Conservation (phyloP, 2,888 invertebrate species). For the Poecilus cupreus region DNA sequence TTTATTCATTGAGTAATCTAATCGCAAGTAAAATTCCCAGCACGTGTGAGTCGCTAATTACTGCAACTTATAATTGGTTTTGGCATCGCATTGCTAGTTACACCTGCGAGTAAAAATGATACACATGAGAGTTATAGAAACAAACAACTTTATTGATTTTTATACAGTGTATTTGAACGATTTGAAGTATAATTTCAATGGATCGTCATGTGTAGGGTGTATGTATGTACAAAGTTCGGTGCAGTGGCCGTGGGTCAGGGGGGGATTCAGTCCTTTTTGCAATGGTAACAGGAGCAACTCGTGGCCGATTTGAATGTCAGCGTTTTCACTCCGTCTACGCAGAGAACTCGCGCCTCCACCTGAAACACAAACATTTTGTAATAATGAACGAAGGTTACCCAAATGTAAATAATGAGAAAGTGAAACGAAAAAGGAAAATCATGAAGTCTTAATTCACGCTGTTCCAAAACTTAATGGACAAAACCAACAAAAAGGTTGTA, state of each 20-base stretch:
- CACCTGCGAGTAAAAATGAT: constrained; percentile 32
- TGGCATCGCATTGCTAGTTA: background rate
- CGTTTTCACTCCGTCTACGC: constrained; percentile 85
- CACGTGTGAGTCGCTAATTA: constrained; percentile 21
- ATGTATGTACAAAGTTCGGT: constrained; percentile 50
- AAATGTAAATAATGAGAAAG: no score
- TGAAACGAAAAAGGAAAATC: no score
- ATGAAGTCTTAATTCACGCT: no score
- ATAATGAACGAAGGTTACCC: no score
- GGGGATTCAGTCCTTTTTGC: constrained; percentile 81
- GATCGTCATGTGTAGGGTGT: constrained; percentile 47
- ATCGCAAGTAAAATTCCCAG: constrained; percentile 1
- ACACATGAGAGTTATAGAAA: constrained; percentile 54
- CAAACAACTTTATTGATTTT: constrained; percentile 58
- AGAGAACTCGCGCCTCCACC: constrained; percentile 85
- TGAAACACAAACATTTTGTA: no score
- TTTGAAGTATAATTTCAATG: constrained; percentile 54
- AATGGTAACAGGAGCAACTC: constrained; percentile 89
- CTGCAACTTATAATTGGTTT: constrained; percentile 46
- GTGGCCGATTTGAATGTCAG: constrained; percentile 89
- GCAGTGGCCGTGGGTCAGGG: constrained; percentile 1
- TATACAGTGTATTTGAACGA: constrained; percentile 59
- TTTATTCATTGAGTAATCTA: background rate
- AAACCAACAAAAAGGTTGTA: no score
- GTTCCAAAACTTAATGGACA: no score